These are phyloP conservation scores for Erebia palarica DNA, from an alignment of 2,888 invertebrate species.

Conservation along the genomic window DNA sequence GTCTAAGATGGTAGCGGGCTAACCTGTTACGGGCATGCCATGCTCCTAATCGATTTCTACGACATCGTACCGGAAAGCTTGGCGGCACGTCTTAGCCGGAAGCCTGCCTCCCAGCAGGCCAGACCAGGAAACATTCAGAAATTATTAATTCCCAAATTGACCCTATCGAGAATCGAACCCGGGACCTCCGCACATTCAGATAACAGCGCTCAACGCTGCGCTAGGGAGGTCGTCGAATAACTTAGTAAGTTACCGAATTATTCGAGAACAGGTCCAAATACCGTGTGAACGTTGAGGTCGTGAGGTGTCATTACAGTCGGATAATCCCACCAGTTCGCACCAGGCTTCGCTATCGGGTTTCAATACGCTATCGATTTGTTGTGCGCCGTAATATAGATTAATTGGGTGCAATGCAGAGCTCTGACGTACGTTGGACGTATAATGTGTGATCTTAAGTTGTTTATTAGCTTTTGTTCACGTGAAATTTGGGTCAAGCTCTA, in stretches of 20 bases:
- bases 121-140: too few relatives aligned
- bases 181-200: background rate
- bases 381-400: slow-evolving; percentile 46
- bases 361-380: slow-evolving; percentile 44
- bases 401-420: slow-evolving; percentile 33
- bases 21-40: too few relatives aligned
- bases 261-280: slow-evolving; percentile 2
- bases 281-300: slow-evolving; percentile 35
- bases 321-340: slow-evolving; percentile 56
- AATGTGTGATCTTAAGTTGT: background rate
- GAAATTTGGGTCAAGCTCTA: too few relatives aligned
- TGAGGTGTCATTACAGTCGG: slow-evolving; percentile 52
- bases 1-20: too few relatives aligned
- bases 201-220: too few relatives aligned
- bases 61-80: too few relatives aligned
- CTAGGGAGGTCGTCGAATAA: background rate
- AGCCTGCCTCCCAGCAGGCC: too few relatives aligned
- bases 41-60: too few relatives aligned
- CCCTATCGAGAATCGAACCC: too few relatives aligned
- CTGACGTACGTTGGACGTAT: background rate
- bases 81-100: too few relatives aligned
- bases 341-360: slow-evolving; percentile 54
- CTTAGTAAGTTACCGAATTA: background rate
- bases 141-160: too few relatives aligned
- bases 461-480: too few relatives aligned